Evolutionary conservation across 2,888 invertebrate species (phyloP), one percentile per base, ranked within the genome.

Genomic region (Diaperis boleti): DNA sequence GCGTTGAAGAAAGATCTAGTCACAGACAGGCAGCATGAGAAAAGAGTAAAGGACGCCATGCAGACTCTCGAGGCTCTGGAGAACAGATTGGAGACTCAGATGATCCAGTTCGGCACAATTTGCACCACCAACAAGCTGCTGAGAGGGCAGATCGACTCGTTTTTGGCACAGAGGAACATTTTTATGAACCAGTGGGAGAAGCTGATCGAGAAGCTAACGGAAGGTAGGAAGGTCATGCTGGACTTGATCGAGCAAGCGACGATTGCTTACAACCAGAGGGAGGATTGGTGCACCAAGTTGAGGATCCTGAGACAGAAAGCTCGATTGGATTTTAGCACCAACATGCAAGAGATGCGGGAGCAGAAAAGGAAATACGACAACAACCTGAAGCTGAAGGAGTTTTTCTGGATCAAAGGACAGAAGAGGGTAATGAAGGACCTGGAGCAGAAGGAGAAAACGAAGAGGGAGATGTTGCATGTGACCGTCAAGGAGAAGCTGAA

Each of bases 201-300:
- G 71, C 85, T 94, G 74, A 88, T 92, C 29, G 87, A 87, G 37
- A 89, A 92, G 52, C 84, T 95, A 49, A 89, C 88, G 75, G 86
- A 88, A 26, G 92, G 95, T 0, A 94, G 95, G 75, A 89, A 90
- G 59, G 88, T 91, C 74, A 93, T 95, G 78, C 86, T 92, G 69
- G 94, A 94, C 74, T 82, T 95, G 62, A 92, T 96, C 62, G 95
- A 96, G 73, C 92, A 92, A 72, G 93, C 95, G 0, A 95, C 94
- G n/a, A 85, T 91, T 29, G 92, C 95, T 0, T 96, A 94, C 76
- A 95, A 95, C 81, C 93, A 94, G 80, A 85, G 95, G 65, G 95
- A 91, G 78, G 91, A 92, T 76, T 87, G 91, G 82, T 88, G 91
- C 73, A 85, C 89, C 59, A 95, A 94, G 80, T 85, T 95, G 45